Base-by-base conservation (phyloP, 2,113 vertebrate species). In the Tachysurus vachellii region DNA sequence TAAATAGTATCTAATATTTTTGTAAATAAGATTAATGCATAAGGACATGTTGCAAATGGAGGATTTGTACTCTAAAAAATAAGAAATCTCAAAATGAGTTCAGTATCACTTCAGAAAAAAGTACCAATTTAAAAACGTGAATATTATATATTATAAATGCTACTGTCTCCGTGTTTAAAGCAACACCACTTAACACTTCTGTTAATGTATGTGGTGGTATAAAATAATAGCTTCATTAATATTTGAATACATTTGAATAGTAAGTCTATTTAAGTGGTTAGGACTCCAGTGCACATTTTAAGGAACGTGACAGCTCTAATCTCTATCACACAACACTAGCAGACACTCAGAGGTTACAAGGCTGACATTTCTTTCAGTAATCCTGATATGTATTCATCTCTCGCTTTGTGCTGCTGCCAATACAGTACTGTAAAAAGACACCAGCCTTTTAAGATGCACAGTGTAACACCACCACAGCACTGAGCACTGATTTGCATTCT, bases 401-500 rank as follows among this genome's bases (percentile, higher is more conserved):
- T 66, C 0, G n/a, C 47, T 85, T 31, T 70, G 19, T 80, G 76
- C 47, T 54, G 5, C 50, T 80, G 28, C 62, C 61, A 56, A 76
- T 28, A 85, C 54, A n/a, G 54, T 85, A 47, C 71, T 50, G 76
- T 70, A 44, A 80, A 56, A 71, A 50, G 54, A 44, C 61, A 86
- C 12, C 44, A 68, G 54, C 23, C 68, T 57, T 76, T 86, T 70
- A 80, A 70, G 75, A 86, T 80, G 62, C 76, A 86, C 28, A 54
- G n/a, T 56, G 66, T 80, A 80, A 80, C 61, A 26, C 77, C 36
- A 36, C 76, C 50, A 56, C 85, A 80, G 50, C 12, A 19, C 76
- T 26, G 85, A 70, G 54, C 62, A 7, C 26, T 53, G 82, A 86
- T 86, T 80, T 80, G 85, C 85, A 86, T 86, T 86, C 85, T 80